Evolutionary conservation across 2,888 invertebrate genomes (phyloP), one percentile per base, ranked within the genome.

Genomic region (Pharmacophagus antenor): DNA sequence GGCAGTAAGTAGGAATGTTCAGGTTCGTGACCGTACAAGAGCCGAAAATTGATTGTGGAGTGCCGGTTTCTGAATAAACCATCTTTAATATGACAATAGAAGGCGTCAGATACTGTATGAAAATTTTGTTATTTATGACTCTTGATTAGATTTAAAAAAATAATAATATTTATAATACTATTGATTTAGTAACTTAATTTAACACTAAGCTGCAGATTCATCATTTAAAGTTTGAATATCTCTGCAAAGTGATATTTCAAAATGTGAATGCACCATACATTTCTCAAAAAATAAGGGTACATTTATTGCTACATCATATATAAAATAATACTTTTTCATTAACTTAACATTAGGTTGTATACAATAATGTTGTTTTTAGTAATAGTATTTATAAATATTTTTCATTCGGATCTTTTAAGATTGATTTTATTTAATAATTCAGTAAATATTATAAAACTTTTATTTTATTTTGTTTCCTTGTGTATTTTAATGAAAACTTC

Each of bases 31-130:
- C 80, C 74, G 77, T 71, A 75, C 71, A 71, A 73, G 75, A 75
- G 75, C 73, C 80, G 78, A 81, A 81, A 82, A 84, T 77, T 82
- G 84, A 85, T 85, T 85, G 84, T 79, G 80, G 75, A 67, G 70
- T 74, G 76, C 68, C 69, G 70, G 71, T 68, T 66, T 74, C 73
- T 67, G 72, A 68, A 68, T 65, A 67, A 69, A 70, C 68, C 67
- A 64, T 66, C 63, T 44, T 46, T 15, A 31, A 51, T 51, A 56
- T 55, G 21, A 56, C 65, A 62, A 66, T 15, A 65, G 65, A 61
- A 65, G 67, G 57, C 50, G 21, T 46, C 44, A 23, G 18, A 17
- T 17, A 17, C 25, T 18, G 10, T 44, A 44, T 31, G 31, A 31
- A 31, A 3, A 8, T 31, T 31, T 15, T 31, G 3, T 3, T 31